These are phyloP conservation scores for Kryptolebias ocellatus DNA, from an alignment of 2,797 vertebrate species.

Conservation along the genomic window DNA sequence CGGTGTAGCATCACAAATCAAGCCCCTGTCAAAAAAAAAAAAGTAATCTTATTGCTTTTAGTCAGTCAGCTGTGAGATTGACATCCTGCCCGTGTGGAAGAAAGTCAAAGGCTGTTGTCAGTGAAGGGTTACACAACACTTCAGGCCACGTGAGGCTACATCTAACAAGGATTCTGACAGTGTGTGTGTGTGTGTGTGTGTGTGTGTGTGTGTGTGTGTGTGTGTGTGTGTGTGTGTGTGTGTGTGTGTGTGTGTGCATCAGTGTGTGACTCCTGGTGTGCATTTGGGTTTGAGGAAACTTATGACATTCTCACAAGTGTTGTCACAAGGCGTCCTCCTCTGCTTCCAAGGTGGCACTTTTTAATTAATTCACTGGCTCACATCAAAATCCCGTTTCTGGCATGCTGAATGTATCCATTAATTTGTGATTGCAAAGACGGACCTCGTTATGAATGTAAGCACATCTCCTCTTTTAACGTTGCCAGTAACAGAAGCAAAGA, in stretches of 20 bases:
- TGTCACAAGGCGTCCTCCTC: slow-evolving; percentile 30
- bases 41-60: slow-evolving; percentile 20
- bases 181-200: not conserved
- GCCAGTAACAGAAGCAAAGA: slow-evolving; percentile 40
- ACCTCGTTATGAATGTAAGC: slow-evolving; percentile 63
- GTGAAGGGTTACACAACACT: slow-evolving; percentile 40
- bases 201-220: slow-evolving; percentile 8
- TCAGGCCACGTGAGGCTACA: slow-evolving; percentile 18
- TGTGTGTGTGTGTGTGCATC: not conserved
- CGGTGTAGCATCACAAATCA: slow-evolving; percentile 15
- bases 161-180: slow-evolving; percentile 4
- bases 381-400: slow-evolving; percentile 42
- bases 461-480: slow-evolving; percentile 40
- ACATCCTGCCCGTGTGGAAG: slow-evolving; percentile 47
- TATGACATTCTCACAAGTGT: slow-evolving; percentile 35
- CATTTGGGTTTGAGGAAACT: slow-evolving; percentile 19
- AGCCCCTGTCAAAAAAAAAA: slow-evolving; percentile 10
- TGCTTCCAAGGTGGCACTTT: slow-evolving; percentile 38
- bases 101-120: slow-evolving; percentile 34
- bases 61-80: slow-evolving; percentile 36
- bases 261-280: no score
- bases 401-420: slow-evolving; percentile 66
- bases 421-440: slow-evolving; percentile 42
- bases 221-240: slow-evolving; percentile 6
- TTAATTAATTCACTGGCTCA: slow-evolving; percentile 54